Evolutionary conservation across 2,113 vertebrate species (phyloP), one percentile per base, ranked within the genome.

Genomic region (Pogona vitticeps): DNA sequence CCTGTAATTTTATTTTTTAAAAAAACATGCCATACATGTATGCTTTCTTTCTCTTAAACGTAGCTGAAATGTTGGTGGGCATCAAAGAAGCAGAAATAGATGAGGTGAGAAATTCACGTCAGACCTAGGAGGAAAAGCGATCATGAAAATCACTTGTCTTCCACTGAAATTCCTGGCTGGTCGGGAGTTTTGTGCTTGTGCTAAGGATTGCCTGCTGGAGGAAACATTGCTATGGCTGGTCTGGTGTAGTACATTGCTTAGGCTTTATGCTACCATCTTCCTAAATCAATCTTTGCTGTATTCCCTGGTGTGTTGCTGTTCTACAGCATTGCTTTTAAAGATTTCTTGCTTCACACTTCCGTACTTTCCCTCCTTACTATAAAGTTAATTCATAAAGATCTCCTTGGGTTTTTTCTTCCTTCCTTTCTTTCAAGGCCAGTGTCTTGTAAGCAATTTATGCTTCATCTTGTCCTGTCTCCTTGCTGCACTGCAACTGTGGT

Each of bases 361-460:
- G 84, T 75, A 79, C 71, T 78, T 80, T 40, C 31, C 36, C 46
- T 28, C 31, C n/a, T 79, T 85, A 56, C 33, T 88, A 75, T 52
- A 68, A 81, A 85, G 72, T 76, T 81, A 76, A 81, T 85, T 88
- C 59, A 68, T 42, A 85, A 84, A 80, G 33, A 72, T 85, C 77
- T 68, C 42, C 31, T 67, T 28, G 59, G 77, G 21, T n/a, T 73
- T 36, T 81, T 75, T 46, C 38, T 81, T 28, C 65, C 65, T 28
- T 28, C 65, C 26, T 75, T 18, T 80, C 61, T 38, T 33, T 52
- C 5, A 20, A 42, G 28, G 38, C 28, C 61, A 75, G 8, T 6
- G 68, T 80, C 68, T 75, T 81, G 42, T 68, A 76, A 67, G 77
- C 82, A 88, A 58, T 80, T 88, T 80, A 80, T 68, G 58, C 36